phyloP scores from a whole-genome alignment of 2,113 vertebrate genomes.

The Malurus melanocephalus region DNA sequence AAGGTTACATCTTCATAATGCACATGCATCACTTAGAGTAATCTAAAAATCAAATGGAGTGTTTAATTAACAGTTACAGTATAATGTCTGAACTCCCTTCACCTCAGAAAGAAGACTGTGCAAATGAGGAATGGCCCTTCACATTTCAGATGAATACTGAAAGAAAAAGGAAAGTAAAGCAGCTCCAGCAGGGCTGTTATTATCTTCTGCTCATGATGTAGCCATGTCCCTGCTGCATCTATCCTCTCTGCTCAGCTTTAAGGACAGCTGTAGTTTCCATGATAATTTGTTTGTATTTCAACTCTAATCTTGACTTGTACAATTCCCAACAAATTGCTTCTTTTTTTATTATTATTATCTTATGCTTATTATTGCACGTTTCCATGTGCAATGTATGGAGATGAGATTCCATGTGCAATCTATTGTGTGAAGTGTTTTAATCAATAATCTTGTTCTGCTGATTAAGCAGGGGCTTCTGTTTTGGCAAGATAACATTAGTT shows the following conservation, averaged over 20 bases:
- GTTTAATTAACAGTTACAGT: slow-evolving; percentile 60
- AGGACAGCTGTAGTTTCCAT: slow-evolving; percentile 26
- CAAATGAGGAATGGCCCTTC: slow-evolving; percentile 40
- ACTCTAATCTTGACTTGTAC: slow-evolving; percentile 61
- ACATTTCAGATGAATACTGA: slow-evolving; percentile 8
- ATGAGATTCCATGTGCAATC: slow-evolving; percentile 74
- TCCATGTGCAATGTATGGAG: slow-evolving; percentile 70
- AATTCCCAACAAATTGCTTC: slow-evolving; percentile 69
- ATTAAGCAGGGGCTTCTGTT: slow-evolving; percentile 85
- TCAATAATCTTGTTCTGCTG: slow-evolving; percentile 90
- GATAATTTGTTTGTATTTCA: slow-evolving; percentile 64
- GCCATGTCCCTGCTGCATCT: background rate
- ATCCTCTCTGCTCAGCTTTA: background rate
- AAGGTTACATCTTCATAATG: slow-evolving; percentile 47
- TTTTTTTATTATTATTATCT: slow-evolving; percentile 59
- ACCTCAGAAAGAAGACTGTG: slow-evolving; percentile 43
- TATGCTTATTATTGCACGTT: slow-evolving; percentile 72
- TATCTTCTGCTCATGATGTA: background rate
- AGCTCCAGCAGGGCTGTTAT: background rate
- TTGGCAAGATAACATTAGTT: slow-evolving; percentile 89
- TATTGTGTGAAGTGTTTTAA: slow-evolving; percentile 81
- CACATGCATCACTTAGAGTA: slow-evolving; percentile 10
- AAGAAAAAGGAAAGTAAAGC: background rate
- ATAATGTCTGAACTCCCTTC: slow-evolving; percentile 29
- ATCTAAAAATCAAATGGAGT: slow-evolving; percentile 59